phyloP scores from a whole-genome alignment of 2,113 vertebrate genomes.

The Ursus arctos region DNA sequence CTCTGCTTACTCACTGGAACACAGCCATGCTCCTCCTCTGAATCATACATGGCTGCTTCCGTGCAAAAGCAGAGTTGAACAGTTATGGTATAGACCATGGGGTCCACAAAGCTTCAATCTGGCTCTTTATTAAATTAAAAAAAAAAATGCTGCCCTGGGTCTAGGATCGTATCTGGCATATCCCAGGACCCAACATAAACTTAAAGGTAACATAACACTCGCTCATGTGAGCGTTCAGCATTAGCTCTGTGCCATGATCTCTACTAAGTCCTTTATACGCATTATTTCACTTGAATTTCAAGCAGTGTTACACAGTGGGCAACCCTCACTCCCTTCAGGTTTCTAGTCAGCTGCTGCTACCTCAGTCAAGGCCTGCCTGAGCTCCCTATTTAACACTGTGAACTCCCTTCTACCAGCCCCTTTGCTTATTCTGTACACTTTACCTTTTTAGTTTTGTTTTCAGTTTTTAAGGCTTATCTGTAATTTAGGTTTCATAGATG shows the following conservation, averaged over 20 bases:
- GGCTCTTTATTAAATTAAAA: neutral
- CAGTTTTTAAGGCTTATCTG: neutral
- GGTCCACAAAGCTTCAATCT: neutral
- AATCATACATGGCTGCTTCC: neutral
- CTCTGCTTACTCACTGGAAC: neutral
- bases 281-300: neutral
- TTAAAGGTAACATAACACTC: neutral
- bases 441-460: neutral
- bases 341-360: neutral
- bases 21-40: neutral
- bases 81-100: neutral
- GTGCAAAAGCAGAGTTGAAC: rapidly evolving
- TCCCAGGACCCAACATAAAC: neutral
- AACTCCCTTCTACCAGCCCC: neutral
- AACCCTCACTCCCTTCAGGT: neutral
- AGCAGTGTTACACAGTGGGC: neutral
- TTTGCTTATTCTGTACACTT: neutral
- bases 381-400: neutral
- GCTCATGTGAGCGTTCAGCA: neutral
- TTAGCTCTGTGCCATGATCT: neutral
- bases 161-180: neutral
- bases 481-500: neutral
- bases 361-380: neutral
- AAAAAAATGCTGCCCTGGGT: neutral
- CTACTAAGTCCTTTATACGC: neutral